Percentiles rank a stretch among this genome's conserved stretches.
These are phyloP conservation scores for Dolichopus griseipennis DNA, from an alignment of 2,888 invertebrate genomes.

Conservation along the genomic window DNA sequence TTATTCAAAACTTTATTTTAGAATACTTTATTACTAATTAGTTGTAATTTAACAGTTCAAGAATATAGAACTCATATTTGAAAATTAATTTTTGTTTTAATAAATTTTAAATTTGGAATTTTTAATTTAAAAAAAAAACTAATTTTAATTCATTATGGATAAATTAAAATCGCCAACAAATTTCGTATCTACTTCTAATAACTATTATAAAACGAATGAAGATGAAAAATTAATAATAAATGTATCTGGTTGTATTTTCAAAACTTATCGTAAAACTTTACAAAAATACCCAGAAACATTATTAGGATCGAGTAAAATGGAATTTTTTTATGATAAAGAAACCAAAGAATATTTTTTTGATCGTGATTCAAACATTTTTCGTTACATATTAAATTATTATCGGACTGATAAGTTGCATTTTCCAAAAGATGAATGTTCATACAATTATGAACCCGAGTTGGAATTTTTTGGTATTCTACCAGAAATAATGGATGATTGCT, in stretches of 20 bases:
- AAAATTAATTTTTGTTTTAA: too few relatives aligned
- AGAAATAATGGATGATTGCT: conserved; percentile 95
- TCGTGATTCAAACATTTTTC: conserved; percentile 96
- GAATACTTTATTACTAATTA: too few relatives aligned
- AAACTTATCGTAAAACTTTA: conserved; percentile 98
- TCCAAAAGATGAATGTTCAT: conserved; percentile 98
- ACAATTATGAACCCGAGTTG: conserved; percentile 97
- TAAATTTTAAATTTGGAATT: too few relatives aligned
- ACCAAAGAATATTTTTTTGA: conserved; percentile 99
- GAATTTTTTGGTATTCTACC: conserved; percentile 98
- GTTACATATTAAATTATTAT: conserved; percentile 97
- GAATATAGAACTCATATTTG: too few relatives aligned
- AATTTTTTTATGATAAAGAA: conserved; percentile 99
- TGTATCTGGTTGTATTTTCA: conserved; percentile 92
- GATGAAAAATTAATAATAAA: conserved; percentile 98
- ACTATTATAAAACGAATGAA: conserved; percentile 73
- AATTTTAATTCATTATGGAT: too few relatives aligned
- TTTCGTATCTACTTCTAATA: too few relatives aligned
- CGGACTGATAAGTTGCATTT: conserved; percentile 98
- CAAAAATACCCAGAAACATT: conserved; percentile 99
- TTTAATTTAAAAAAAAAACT: too few relatives aligned
- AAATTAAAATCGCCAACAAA: too few relatives aligned
- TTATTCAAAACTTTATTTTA: too few relatives aligned
- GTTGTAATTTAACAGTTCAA: too few relatives aligned
- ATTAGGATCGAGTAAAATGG: conserved; percentile 91